phyloP scores from a whole-genome alignment of 2,888 invertebrate genomes.

The Anodontia alba region DNA sequence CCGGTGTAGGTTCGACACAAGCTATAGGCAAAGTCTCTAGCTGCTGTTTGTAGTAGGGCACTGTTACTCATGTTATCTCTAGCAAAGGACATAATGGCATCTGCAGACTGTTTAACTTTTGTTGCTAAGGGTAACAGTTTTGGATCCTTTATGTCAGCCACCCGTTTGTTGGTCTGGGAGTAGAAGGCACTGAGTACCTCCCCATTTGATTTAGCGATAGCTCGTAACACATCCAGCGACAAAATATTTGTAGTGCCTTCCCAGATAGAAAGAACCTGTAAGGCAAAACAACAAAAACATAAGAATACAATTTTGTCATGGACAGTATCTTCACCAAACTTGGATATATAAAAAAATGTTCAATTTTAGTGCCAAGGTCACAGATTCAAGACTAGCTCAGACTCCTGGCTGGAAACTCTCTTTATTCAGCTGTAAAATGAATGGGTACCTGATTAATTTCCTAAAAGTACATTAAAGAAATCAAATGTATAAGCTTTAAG shows the following conservation, averaged over 20 bases:
- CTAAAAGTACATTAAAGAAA: too few relatives aligned
- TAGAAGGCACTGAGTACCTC: constrained; percentile 83
- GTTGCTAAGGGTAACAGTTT: constrained; percentile 60
- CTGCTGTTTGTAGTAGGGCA: constrained; percentile 83
- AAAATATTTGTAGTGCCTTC: constrained; percentile 88
- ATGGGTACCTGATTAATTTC: too few relatives aligned
- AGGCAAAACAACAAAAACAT: not conserved
- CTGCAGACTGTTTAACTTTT: constrained; percentile 66
- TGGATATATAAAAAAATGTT: too few relatives aligned
- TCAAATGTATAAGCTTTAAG: too few relatives aligned
- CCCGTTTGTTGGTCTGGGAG: constrained; percentile 74
- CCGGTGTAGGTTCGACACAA: constrained; percentile 85
- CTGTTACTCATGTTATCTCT: constrained; percentile 31
- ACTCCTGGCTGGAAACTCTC: too few relatives aligned
- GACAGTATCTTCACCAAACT: not conserved
- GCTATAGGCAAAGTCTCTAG: constrained; percentile 86
- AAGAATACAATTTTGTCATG: too few relatives aligned
- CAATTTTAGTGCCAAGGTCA: too few relatives aligned
- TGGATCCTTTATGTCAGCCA: constrained; percentile 56
- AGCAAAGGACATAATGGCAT: constrained; percentile 48
- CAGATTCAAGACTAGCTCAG: too few relatives aligned
- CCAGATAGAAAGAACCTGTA: constrained; percentile 87
- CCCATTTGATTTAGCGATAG: constrained; percentile 85
- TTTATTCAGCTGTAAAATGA: too few relatives aligned
- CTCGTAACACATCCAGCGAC: constrained; percentile 86